Evolutionary conservation across 2,888 invertebrate genomes (phyloP), one percentile per base, ranked within the genome.

Genomic region (Agrenia bidenticulata): DNA sequence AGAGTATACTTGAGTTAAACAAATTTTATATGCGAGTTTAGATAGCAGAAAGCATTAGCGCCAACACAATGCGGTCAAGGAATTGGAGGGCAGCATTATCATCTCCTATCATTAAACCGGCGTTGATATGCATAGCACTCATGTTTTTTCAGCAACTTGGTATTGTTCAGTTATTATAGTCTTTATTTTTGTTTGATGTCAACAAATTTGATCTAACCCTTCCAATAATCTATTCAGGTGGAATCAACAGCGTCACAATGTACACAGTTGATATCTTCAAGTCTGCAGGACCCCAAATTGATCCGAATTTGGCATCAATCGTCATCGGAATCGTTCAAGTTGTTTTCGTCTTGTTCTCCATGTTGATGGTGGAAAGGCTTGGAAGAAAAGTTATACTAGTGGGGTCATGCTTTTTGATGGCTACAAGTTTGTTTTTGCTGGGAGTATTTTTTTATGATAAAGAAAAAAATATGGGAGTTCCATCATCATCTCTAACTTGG

Each of bases 131-230:
- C 2, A 82, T 90, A 32, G 86, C 89, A 19, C 85, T 92, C 66
- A 90, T 94, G 88, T 85, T 90, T 77, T 90, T 90, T 81, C 92
- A 92, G 77, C 92, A 92, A 79, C 84, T 90, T 77, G 89, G 68
- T 68, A 45, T n/a, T n/a, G n/a, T n/a, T n/a, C n/a, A 32, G 32
- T 32, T 32, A 32, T 32, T n/a, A n/a, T n/a, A n/a, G n/a, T n/a
- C n/a, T n/a, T n/a, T n/a, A n/a, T n/a, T 45, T 45, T 45, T 45
- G 45, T 45, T 17, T 19, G 15, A 11, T 39, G 15, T 39, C 15
- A 15, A 11, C 7, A 39, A 39, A 39, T 7, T 39, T 39, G 15
- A 39, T 39, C 15, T 39, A 39, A 39, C 39, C 15, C 15, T 39
- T 11, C 7, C 7, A 39, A 39, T 39, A 15, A 11, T 39, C 39